Base-by-base conservation (phyloP, 1,140 invertebrate genomes). In the Musca vetustissima region DNA sequence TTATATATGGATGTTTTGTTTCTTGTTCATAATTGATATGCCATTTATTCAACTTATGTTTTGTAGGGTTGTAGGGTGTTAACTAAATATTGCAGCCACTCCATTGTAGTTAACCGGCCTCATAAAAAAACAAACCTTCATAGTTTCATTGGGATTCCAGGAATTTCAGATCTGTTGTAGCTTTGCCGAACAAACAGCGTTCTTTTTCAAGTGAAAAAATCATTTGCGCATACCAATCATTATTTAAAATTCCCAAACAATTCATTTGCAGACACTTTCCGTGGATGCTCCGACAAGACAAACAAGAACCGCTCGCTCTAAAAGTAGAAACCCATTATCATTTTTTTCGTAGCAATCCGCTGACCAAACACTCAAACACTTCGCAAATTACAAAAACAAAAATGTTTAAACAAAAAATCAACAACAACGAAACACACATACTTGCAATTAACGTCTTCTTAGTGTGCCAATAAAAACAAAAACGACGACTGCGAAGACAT, bases 211-310 rank as follows among this genome's bases (percentile, higher is more conserved):
- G n/a, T 36, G 57, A 61, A 61, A 61, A 61, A 61, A 61, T 61
- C 57, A 61, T 61, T 61, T 61, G 57, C 57, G 57, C 57, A 61
- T 61, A 61, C 57, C 57, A 61, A 61, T 61, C 57, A 61, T 61
- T 61, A 61, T 61, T 61, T 61, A 61, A 61, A 61, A 61, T 61
- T 61, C 57, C 28, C 57, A 61, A 61, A 61, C 57, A 61, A 61
- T 61, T 61, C 57, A 61, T 61, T 61, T 43, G 57, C 57, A 61
- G 57, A 61, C 57, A 61, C 57, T 61, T 61, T 61, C 57, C 1
- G 36, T 13, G 6, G 36, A 43, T 43, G 36, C 6, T 13, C 36
- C 7, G 13, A 43, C 6, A 43, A 11, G 36, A 43, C 36, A 43
- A 43, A 43, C 36, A 43, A 43, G 36, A 43, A 43, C 36, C 36